Conservation (phyloP, 2,888 invertebrate species). For the Parnassius smintheus region DNA sequence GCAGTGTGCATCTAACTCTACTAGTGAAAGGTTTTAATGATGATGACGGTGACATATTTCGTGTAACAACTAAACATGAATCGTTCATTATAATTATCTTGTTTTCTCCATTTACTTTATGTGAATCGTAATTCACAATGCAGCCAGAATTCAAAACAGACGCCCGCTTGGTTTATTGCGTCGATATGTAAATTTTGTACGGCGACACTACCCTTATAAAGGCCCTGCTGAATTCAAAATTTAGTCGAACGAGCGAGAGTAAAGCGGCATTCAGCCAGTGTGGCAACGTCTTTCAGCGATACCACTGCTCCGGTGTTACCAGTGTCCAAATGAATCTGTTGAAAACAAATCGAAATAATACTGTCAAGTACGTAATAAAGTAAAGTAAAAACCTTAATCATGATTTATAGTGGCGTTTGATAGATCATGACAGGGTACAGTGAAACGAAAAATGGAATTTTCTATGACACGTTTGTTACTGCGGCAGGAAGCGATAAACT, state of each 20-base stretch:
- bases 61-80: neutral
- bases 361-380: slow-evolving; percentile 25
- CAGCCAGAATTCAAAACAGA: slow-evolving; percentile 72
- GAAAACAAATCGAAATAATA: slow-evolving; percentile 30
- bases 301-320: slow-evolving; percentile 59
- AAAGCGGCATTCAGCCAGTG: slow-evolving; percentile 70
- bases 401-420: slow-evolving; percentile 24
- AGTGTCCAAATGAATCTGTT: slow-evolving; percentile 30
- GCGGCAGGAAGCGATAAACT: slow-evolving; percentile 38
- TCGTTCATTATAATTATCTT: neutral
- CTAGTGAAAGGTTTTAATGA: too few species aligned
- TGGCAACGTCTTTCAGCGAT: slow-evolving; percentile 77
- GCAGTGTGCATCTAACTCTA: too few species aligned
- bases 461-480: slow-evolving; percentile 34
- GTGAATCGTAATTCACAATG: slow-evolving; percentile 36
- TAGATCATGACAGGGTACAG: slow-evolving; percentile 17
- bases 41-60: neutral
- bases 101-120: slow-evolving; percentile 38
- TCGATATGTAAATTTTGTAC: slow-evolving; percentile 80
- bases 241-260: slow-evolving; percentile 75
- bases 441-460: slow-evolving; percentile 24
- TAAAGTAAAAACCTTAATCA: slow-evolving; percentile 18
- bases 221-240: slow-evolving; percentile 81
- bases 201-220: slow-evolving; percentile 81
- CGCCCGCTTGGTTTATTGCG: slow-evolving; percentile 76